Evolutionary conservation across 2,888 invertebrate species (phyloP), one percentile per base, ranked within the genome.

Genomic region (Capitulum mitella): DNA sequence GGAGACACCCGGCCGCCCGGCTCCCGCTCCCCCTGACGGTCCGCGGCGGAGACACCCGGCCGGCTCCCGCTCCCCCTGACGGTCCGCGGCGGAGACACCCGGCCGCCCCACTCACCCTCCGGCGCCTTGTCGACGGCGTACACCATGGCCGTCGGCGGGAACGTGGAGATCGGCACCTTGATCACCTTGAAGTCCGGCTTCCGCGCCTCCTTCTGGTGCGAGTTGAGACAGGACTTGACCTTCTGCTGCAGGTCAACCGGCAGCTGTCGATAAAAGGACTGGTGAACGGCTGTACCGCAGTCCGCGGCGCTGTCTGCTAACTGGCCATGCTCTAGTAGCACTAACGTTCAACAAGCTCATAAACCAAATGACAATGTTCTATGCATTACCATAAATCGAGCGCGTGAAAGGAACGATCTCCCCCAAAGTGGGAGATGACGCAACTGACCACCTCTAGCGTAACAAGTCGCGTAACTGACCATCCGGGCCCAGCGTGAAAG

Each of bases 211-310:
- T 81, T 80, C 26, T 77, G 81, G 77, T 78, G 81, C 51, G 64
- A 81, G 82, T 85, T 85, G 82, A 87, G 83, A 80, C 87, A 86
- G 77, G 84, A 83, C 81, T 85, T 85, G 3, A 97, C 95, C 86
- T 96, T 92, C 76, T 93, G 91, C 87, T 97, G 97, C 54, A 96
- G 91, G 86, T 97, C 97, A 61, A 92, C 88, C 79, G 97, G 94
- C 84, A 97, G 89, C 96, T 97, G 87, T 79, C 88, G 88, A 83
- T 81, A 70, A 46, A 40, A 77, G 61, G 51, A 77, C 43, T n/a
- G n/a, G n/a, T n/a, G n/a, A n/a, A n/a, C n/a, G n/a, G n/a, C n/a
- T n/a, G n/a, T n/a, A n/a, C n/a, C n/a, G n/a, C 32, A 79, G 82
- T 78, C 5, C 48, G 19, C 16, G 48, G 48, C 48, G 48, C 16